Evolutionary conservation across 2,113 vertebrate species (phyloP).

Genomic region (Pelusios castaneus): DNA sequence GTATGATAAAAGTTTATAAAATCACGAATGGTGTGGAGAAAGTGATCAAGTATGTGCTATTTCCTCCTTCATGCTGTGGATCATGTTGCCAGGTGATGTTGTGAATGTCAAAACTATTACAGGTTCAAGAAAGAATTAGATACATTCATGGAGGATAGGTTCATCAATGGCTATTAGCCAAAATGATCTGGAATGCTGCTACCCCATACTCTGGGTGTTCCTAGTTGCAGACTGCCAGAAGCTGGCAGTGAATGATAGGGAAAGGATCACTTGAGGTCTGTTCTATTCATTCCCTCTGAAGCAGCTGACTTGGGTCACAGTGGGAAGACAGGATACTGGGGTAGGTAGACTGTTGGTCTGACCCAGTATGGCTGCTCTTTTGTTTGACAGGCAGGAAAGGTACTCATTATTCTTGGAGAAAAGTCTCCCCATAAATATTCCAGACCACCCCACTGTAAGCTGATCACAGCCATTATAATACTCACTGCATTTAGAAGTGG

Average conservation of each 20-base stretch:
- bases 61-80: background rate
- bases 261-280: background rate
- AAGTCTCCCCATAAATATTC: background rate
- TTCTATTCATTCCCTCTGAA: background rate
- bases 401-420: background rate
- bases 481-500: background rate
- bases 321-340: background rate
- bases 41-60: background rate
- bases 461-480: background rate
- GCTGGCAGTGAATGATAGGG: background rate
- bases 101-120: background rate
- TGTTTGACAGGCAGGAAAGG: background rate
- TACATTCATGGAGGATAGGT: background rate
- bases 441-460: background rate
- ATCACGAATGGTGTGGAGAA: background rate
- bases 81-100: background rate
- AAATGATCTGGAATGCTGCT: background rate
- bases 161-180: background rate
- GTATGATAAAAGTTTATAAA: background rate
- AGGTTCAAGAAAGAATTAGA: background rate
- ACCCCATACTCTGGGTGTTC: background rate
- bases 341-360: background rate
- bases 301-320: background rate
- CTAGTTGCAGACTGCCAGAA: background rate
- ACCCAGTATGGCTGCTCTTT: background rate